Evolutionary conservation across 35 echinoderm and acorn worm species (phyloP), one percentile per base, ranked within the genome.

Genomic region (Patiria miniata): DNA sequence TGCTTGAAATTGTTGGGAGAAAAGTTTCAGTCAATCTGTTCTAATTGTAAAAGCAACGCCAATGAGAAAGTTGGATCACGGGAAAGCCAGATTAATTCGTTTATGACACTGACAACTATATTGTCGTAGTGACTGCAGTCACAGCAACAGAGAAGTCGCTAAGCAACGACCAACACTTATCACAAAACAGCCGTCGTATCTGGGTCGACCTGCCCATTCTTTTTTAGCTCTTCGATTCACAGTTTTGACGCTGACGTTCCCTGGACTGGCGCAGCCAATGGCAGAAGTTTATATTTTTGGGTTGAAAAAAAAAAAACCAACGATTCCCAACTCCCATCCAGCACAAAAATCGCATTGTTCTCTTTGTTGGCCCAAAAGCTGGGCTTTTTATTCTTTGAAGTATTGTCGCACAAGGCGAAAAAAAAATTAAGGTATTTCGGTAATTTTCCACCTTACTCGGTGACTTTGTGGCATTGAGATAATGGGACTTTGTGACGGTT

Each of bases 371-470:
- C 26, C 26, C 26, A 34, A 26, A 73, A 73, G 29, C 19, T 34
- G 19, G 10, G 23, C 1, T 23, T 73, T 68, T 73, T 32, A 23
- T 26, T 32, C 2, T 1, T 15, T 73, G 7, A 1, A 26, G 28
- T n/a, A 26, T n/a, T n/a, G 19, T 60, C 19, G 19, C 57, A 60
- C 28, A 60, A 60, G 57, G 57, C 57, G 19, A 60, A 60, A 60
- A 60, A 73, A 73, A 30, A 30, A 73, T 73, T 73, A 73, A 26
- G 26, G 65, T 73, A 73, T 36, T 73, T 73, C 65, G 26, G 65
- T 34, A 73, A 73, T 73, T 73, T 73, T 73, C 65, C 65, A 73
- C 65, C 65, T 32, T 73, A 23, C 26, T 73, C 65, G 65, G 65
- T 73, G 65, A 73, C 65, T 73, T 73, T 73, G 65, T 73, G 34